Base-by-base conservation (phyloP, 1,140 invertebrate species). In the Piezodorus guildinii region DNA sequence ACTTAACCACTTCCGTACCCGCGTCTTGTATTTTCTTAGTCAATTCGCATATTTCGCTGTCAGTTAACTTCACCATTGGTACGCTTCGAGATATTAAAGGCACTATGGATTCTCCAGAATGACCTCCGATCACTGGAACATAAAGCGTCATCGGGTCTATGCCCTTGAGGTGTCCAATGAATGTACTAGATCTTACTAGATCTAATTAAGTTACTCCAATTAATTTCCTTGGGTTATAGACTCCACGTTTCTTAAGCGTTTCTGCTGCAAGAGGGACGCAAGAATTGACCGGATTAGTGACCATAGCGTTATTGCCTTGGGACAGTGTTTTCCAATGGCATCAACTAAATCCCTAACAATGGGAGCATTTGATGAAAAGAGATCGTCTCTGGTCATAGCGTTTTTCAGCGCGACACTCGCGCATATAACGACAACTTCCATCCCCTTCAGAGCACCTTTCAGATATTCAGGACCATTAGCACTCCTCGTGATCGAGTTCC, bases 321-420 rank as follows among this genome's bases (percentile, higher is more conserved):
- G 96, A 61, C 89, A 86, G 67, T 84, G 84, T 76, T 90, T 79
- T 44, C 93, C 90, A 71, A 86, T 80, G n/a, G 85, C 88, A 64
- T 82, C 77, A 9, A 85, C 85, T 25, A 99, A 79, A 77, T 97
- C 93, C 44, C 88, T 80, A 3, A 98, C 94, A 73, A 99, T 97
- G n/a, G 88, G 87, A 23, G 96, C 96, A 76, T 99, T 99, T 8
- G 92, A 96, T 76, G 97, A 97, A 79, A 99, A 99, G 15, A 99
- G 80, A 79, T 99, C 96, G 78, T 99, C 96, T 67, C 90, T 80
- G 30, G 88, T 91, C 90, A 93, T 91, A 74, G 85, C 96, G 44
- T 96, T 96, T 77, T 98, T 99, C 69, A 96, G 84, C 56, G 96
- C 95, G 1, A 99, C 94, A 68, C 96, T 96, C 69, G 96, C 96